phyloP scores from a whole-genome alignment of 1,140 invertebrate species.

The Cydia strobilella region DNA sequence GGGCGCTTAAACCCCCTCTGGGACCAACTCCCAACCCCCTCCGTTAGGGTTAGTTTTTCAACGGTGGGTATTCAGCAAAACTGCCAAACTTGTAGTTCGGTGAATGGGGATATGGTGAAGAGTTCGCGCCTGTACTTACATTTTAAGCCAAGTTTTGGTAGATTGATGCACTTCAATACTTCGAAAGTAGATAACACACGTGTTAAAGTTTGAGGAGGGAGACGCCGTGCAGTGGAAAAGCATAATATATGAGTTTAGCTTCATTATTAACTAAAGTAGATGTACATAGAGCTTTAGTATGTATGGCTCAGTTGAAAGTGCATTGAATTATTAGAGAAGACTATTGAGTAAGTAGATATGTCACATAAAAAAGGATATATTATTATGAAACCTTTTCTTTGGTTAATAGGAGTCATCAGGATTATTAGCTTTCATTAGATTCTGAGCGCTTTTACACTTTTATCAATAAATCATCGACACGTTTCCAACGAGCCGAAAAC shows the following conservation, averaged over 20 bases:
- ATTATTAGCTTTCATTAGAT: no score
- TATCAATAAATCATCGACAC: no score
- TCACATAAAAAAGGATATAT: no score
- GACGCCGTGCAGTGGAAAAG: not conserved
- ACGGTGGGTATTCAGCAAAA: conserved; percentile 15
- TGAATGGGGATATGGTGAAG: not conserved
- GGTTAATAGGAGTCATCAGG: no score
- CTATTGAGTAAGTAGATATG: no score
- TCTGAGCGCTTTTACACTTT: no score
- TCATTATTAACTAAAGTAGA: not conserved
- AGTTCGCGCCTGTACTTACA: not conserved
- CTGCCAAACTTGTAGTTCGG: conserved; percentile 20
- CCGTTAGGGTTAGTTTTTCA: conserved; percentile 25
- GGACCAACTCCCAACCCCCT: conserved; percentile 14
- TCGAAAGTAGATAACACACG: not conserved
- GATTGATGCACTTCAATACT: conserved; percentile 12
- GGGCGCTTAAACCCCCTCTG: conserved; percentile 9
- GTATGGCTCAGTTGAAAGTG: no score
- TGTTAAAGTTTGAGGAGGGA: not conserved
- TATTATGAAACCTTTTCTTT: no score
- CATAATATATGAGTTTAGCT: not conserved
- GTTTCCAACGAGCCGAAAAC: no score
- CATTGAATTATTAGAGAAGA: no score
- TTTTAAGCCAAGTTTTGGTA: conserved; percentile 3
- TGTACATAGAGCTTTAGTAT: no score